A percentile compares a stretch with the other conserved stretches of the same genome.
phyloP scores from a whole-genome alignment of 2,888 invertebrate genomes.

The Gymnosoma rotundatum region DNA sequence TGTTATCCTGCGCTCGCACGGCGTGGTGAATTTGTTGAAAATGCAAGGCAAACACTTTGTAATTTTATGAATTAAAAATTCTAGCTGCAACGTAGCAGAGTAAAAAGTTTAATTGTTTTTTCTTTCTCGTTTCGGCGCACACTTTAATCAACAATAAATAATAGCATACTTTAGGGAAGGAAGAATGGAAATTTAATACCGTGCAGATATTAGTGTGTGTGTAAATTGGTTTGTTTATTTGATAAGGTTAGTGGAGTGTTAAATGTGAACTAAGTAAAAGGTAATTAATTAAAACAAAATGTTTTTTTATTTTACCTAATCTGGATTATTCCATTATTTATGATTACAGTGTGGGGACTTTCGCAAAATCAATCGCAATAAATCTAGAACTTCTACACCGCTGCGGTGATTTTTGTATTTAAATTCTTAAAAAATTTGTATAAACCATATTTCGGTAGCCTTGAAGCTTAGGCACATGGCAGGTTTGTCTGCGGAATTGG shows the following conservation, averaged over 20 bases:
- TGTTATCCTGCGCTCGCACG: not conserved
- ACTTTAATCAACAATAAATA: slow-evolving; percentile 15
- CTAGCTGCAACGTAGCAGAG: not conserved
- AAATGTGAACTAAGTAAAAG: slow-evolving; percentile 39
- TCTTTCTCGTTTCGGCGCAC: slow-evolving; percentile 12
- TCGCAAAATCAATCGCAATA: no score
- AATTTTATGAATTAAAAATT: slow-evolving; percentile 54
- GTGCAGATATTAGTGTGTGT: not conserved
- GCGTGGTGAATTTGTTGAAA: slow-evolving; percentile 41
- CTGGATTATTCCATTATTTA: not conserved
- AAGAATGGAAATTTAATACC: not conserved
- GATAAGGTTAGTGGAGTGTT: slow-evolving; percentile 10
- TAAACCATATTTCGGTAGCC: no score
- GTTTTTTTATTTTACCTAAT: no score
- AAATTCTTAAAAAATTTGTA: no score
- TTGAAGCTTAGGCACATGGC: no score
- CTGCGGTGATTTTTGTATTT: no score
- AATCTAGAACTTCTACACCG: no score
- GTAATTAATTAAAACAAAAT: slow-evolving; percentile 26
- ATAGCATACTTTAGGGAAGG: slow-evolving; percentile 35
- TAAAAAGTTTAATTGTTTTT: slow-evolving; percentile 13
- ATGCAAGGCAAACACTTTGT: not conserved
- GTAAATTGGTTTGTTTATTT: slow-evolving; percentile 3
- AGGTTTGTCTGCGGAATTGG: no score
- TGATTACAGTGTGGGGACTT: no score